phyloP scores from a whole-genome alignment of 2,797 vertebrate genomes.

The Sparus aurata region DNA sequence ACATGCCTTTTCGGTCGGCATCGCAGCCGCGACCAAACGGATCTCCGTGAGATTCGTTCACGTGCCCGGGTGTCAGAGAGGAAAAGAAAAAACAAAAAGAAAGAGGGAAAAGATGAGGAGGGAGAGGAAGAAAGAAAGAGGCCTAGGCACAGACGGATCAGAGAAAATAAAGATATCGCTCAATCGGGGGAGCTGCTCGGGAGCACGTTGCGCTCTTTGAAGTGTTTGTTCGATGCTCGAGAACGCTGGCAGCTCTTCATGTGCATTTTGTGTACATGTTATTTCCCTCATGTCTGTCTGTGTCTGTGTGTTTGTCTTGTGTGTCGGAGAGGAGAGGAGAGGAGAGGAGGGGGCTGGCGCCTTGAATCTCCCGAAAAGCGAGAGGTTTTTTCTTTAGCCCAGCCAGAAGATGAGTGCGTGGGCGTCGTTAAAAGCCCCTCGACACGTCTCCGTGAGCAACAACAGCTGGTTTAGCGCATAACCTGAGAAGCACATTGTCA shows the following conservation, averaged over 20 bases:
- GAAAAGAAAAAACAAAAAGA: neutral
- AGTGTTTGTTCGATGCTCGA: constrained; percentile 36
- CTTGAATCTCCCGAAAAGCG: constrained; percentile 8
- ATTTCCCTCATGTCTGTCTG: neutral
- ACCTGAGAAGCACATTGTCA: constrained; percentile 21
- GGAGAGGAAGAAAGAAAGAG: neutral
- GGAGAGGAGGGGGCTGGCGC: neutral
- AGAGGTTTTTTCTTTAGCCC: neutral
- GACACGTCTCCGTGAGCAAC: constrained; percentile 7
- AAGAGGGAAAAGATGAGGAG: neutral
- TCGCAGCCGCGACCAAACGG: neutral
- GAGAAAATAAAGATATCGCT: constrained; percentile 33
- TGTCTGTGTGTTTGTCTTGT: neutral
- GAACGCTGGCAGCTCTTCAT: constrained; percentile 11
- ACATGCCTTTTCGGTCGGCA: neutral
- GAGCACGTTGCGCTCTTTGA: constrained; percentile 5
- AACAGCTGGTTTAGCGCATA: constrained; percentile 28
- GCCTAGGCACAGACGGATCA: neutral
- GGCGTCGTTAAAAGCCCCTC: constrained; percentile 37
- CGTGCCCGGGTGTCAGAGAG: neutral
- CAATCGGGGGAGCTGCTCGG: constrained; percentile 7
- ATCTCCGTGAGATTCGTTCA: constrained; percentile 37
- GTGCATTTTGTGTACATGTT: constrained; percentile 18
- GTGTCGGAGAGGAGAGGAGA: neutral
- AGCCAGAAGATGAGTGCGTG: constrained; percentile 22